Conservation (phyloP, 2,113 vertebrate genomes). For the Sminthopsis crassicaudata region DNA sequence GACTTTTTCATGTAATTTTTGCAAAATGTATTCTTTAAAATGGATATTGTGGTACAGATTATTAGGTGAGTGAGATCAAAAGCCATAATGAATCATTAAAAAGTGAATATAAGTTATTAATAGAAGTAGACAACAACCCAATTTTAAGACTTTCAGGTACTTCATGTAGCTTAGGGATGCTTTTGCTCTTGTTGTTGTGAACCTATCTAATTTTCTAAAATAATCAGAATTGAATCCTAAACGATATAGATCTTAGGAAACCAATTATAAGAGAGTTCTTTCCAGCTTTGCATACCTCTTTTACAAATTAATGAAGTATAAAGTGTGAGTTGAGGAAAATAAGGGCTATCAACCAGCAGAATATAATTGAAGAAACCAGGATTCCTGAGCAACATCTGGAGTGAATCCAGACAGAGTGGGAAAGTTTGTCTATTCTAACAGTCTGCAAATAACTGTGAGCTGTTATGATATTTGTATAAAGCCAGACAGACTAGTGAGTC, state of each 20-base stretch:
- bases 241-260: neutral
- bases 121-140: constrained; percentile 45
- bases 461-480: neutral
- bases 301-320: neutral
- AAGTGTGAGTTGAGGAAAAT: neutral
- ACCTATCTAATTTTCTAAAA: neutral
- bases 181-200: constrained; percentile 3
- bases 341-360: neutral
- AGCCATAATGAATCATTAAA: constrained; percentile 43
- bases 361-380: neutral
- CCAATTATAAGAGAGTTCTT: neutral
- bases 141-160: constrained; percentile 34
- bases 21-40: constrained; percentile 74
- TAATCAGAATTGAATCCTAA: neutral
- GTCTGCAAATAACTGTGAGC: neutral
- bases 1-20: constrained; percentile 74
- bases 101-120: constrained; percentile 61
- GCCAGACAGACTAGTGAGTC: neutral
- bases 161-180: constrained; percentile 39
- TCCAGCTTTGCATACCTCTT: neutral
- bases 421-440: neutral
- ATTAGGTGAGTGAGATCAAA: constrained; percentile 62
- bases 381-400: neutral
- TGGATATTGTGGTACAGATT: constrained; percentile 36
- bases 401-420: neutral